phyloP scores from a whole-genome alignment of 2,113 vertebrate species.

The Polyodon spathula region DNA sequence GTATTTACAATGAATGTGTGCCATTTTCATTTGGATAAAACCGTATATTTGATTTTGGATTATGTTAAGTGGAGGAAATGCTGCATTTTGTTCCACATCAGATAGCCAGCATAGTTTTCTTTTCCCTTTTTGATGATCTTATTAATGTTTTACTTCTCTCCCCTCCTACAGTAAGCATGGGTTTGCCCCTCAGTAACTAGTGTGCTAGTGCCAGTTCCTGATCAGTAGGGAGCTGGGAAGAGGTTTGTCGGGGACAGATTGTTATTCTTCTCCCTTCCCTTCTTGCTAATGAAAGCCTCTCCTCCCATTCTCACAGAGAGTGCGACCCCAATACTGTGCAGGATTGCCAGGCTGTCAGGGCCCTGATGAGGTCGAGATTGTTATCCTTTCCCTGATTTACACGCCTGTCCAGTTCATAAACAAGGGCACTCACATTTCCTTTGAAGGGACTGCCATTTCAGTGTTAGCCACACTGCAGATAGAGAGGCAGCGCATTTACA shows the following conservation, averaged over 20 bases:
- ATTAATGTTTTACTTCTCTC: too few species aligned
- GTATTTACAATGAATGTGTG: too few species aligned
- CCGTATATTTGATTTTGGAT: too few species aligned
- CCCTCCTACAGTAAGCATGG: too few species aligned
- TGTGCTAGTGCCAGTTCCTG: conserved; percentile 30
- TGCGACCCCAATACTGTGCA: conserved; percentile 28
- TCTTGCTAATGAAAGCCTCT: conserved; percentile 13
- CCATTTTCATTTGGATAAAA: too few species aligned
- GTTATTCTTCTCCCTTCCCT: conserved; percentile 20
- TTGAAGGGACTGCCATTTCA: neutral
- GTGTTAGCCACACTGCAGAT: too few species aligned
- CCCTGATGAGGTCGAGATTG: neutral
- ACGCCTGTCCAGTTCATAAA: neutral
- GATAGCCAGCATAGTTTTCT: too few species aligned
- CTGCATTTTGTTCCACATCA: too few species aligned
- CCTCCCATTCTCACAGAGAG: conserved; percentile 24
- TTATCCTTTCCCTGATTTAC: neutral
- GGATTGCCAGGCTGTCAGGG: conserved; percentile 11
- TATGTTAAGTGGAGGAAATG: too few species aligned
- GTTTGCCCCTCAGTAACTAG: conserved; percentile 39
- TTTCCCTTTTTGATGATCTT: too few species aligned
- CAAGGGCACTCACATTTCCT: neutral
- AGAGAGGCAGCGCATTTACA: neutral
- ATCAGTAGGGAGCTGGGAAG: conserved; percentile 32
- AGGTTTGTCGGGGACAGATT: conserved; percentile 51